Evolutionary conservation across 2,113 vertebrate species (phyloP).

Genomic region (Perca schrenkii): DNA sequence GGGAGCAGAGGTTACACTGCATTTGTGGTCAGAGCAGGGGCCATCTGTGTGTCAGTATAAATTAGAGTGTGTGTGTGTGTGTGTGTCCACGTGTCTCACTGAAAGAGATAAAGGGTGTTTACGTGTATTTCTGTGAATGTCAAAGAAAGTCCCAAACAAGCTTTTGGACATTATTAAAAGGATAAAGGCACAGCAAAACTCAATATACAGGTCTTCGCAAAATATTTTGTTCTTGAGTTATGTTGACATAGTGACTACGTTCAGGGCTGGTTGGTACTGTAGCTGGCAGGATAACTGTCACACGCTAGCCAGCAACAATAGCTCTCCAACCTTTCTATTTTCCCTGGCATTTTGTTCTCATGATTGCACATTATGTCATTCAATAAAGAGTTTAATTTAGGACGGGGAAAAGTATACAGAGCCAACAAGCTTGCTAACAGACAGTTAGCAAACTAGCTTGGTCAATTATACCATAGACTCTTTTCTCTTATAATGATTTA

Average conservation of each 20-base stretch:
- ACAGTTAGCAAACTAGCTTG: neutral
- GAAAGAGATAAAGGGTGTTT: constrained; percentile 19
- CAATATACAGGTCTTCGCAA: rapidly evolving
- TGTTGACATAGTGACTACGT: neutral
- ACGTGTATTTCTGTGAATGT: neutral
- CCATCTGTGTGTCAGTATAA: constrained; percentile 83
- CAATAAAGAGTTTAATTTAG: neutral
- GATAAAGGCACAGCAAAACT: neutral
- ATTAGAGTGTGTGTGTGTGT: constrained; percentile 64
- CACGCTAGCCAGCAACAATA: neutral
- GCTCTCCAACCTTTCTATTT: neutral
- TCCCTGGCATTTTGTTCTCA: neutral
- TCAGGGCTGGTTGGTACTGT: neutral
- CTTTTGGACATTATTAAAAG: neutral
- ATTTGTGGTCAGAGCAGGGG: constrained; percentile 82
- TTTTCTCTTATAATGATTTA: too few relatives aligned
- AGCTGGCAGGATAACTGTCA: neutral
- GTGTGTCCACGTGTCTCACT: constrained; percentile 13
- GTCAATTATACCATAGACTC: too few relatives aligned
- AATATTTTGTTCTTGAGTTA: neutral
- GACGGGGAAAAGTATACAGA: too few relatives aligned
- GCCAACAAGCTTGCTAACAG: neutral
- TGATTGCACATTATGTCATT: neutral
- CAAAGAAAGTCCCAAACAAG: neutral
- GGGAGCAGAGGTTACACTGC: constrained; percentile 83